Evolutionary conservation across 2,888 invertebrate species (phyloP), one percentile per base, ranked within the genome.

Genomic region (Augochlorella aurata): DNA sequence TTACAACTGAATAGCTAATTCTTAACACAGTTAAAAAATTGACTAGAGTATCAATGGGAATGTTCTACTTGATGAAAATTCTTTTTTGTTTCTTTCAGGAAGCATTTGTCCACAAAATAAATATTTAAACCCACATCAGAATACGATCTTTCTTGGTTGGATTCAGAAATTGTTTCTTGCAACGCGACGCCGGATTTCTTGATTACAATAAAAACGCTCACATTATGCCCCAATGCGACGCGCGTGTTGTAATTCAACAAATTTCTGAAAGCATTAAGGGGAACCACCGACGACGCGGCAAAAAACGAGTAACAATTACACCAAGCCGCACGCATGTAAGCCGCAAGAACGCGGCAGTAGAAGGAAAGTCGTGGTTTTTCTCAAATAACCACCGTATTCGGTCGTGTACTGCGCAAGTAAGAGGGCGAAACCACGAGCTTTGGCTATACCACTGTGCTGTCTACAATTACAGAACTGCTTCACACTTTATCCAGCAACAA

Each of bases 201-300:
- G 29, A 44, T 24, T 12, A 38, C 14, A 29, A 45, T 9, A 79
- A 79, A 58, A 81, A 79, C 10, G 74, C 16, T 4, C 44, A 38
- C 66, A 66, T 77, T 77, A 66, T 71, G 5, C n/a, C 69, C 38
- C 49, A 14, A 74, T 69, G 66, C 74, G 69, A 58, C 66, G 68
- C 75, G 50, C 47, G 49, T 63, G 58, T 54, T 21, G 70, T 50
- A 70, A 66, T 70, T 70, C 70, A 75, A 80, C 81, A 81, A 80
- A 81, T 81, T 81, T 81, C 75, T 75, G 50, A 80, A 66, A 54
- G 81, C 74, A 81, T 81, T 71, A 75, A 67, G 81, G 81, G 75
- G 81, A 71, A 66, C 75, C 74, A 63, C 29, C 65, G 81, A 67
- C 24, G 61, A 0, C 12, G 16, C 10, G 5, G 44, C 49, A 77